Conservation (phyloP, 2,797 vertebrate species). For the Sebastes hopkinsi region DNA sequence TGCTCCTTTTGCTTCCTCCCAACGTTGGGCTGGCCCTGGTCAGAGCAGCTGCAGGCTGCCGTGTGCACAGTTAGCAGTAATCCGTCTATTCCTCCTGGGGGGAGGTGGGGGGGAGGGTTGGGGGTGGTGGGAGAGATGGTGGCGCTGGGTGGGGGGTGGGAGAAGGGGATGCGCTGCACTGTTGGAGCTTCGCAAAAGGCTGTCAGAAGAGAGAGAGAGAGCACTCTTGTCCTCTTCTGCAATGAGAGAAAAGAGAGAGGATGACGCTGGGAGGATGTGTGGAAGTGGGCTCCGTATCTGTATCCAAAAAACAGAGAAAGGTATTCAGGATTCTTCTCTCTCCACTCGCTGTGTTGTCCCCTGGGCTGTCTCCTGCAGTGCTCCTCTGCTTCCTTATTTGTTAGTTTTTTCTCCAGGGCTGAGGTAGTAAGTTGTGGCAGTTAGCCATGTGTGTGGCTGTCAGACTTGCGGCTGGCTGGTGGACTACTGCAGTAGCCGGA, state of each 20-base stretch:
- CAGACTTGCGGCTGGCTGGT: slow-evolving; percentile 82
- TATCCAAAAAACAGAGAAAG: slow-evolving; percentile 70
- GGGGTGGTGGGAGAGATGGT: slow-evolving; percentile 72
- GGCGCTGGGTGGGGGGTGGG: slow-evolving; percentile 71
- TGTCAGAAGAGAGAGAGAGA: slow-evolving; percentile 66
- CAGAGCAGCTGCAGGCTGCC: slow-evolving; percentile 87
- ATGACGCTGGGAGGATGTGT: slow-evolving; percentile 61
- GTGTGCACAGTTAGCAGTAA: slow-evolving; percentile 88
- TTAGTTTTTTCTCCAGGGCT: slow-evolving; percentile 78
- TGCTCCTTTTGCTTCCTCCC: slow-evolving; percentile 78
- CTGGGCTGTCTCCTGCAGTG: slow-evolving; percentile 51
- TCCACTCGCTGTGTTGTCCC: slow-evolving; percentile 54
- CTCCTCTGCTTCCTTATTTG: slow-evolving; percentile 61
- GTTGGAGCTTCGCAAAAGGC: slow-evolving; percentile 76
- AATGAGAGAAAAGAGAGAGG: slow-evolving; percentile 63
- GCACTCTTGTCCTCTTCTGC: slow-evolving; percentile 73
- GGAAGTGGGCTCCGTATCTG: slow-evolving; percentile 65
- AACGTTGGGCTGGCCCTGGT: slow-evolving; percentile 78
- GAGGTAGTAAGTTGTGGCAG: slow-evolving; percentile 88
- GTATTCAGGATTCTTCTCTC: slow-evolving; percentile 61
- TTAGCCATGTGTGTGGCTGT: slow-evolving; percentile 83
- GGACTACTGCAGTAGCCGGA: slow-evolving; percentile 83
- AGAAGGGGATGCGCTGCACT: slow-evolving; percentile 73
- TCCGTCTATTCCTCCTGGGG: slow-evolving; percentile 88
- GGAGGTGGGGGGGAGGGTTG: slow-evolving; percentile 65